A percentile compares a stretch with the other conserved stretches of the same genome.
phyloP scores from a whole-genome alignment of 1,140 invertebrate genomes.

The Euwallacea similis region DNA sequence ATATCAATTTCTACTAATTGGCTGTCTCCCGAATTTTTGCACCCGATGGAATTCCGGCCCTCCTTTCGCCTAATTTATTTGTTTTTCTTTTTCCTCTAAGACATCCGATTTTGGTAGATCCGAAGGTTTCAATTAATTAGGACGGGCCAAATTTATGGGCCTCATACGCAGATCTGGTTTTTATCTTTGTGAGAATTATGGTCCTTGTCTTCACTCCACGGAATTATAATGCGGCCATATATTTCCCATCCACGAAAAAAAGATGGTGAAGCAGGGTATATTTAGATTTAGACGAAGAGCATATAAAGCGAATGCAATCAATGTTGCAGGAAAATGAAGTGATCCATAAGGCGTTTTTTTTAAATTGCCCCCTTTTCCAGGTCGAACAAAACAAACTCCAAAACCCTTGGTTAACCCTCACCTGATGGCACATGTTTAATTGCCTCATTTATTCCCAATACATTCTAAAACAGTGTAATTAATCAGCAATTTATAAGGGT shows the following conservation, averaged over 20 bases:
- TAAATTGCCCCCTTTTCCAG: no score
- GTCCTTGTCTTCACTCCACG: slow-evolving; percentile 15
- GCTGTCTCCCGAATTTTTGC: slow-evolving; percentile 30
- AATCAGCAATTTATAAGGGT: no score
- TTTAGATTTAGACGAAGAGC: slow-evolving; percentile 5
- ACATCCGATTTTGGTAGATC: slow-evolving; percentile 21
- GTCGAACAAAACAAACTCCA: no score
- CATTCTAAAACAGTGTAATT: no score
- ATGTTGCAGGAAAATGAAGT: no score
- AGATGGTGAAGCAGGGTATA: neutral
- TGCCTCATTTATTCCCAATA: no score
- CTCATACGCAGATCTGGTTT: slow-evolving; percentile 35
- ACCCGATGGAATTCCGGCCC: slow-evolving; percentile 21
- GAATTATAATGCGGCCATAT: slow-evolving; percentile 35
- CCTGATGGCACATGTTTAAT: no score
- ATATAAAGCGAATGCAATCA: no score
- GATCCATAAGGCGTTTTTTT: no score
- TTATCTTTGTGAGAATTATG: slow-evolving; percentile 36
- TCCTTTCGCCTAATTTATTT: slow-evolving; percentile 12
- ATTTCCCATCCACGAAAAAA: slow-evolving; percentile 8
- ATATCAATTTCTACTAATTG: slow-evolving; percentile 43
- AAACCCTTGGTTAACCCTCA: no score
- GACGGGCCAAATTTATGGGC: slow-evolving; percentile 28
- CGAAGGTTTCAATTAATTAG: slow-evolving; percentile 38
- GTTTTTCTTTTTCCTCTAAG: slow-evolving; percentile 22